Evolutionary conservation across 2,888 invertebrate species (phyloP).

Genomic region (Lumbricus terrestris): DNA sequence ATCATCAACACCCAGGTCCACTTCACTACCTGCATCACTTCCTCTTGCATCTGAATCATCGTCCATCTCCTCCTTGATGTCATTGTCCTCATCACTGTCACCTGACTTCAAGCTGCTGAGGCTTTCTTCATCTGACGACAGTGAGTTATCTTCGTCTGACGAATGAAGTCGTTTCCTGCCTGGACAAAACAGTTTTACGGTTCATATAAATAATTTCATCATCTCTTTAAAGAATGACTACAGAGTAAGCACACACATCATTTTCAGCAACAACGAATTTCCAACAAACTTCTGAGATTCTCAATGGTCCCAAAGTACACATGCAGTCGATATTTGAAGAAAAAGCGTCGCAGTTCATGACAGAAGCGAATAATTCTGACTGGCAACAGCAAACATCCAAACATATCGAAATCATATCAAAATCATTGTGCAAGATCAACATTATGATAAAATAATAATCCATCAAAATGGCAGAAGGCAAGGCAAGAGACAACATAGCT

Average conservation of each 20-base stretch:
- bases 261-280: neutral
- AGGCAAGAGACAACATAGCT: neutral
- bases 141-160: neutral
- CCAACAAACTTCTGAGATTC: neutral
- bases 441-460: neutral
- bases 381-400: neutral
- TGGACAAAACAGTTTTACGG: neutral
- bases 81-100: slow-evolving; percentile 22
- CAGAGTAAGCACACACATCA: neutral
- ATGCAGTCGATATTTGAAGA: no score
- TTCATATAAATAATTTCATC: neutral
- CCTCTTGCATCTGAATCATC: slow-evolving; percentile 21
- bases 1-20: slow-evolving; percentile 16
- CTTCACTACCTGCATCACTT: slow-evolving; percentile 24
- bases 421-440: neutral
- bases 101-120: neutral
- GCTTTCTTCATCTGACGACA: neutral
- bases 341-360: neutral
- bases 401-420: neutral
- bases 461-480: neutral
- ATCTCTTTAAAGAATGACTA: neutral
- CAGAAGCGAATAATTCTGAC: neutral
- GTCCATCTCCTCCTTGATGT: slow-evolving; percentile 21
- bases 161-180: neutral
- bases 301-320: neutral